Percentiles rank a stretch among this genome's conserved stretches.
Evolutionary conservation across 2,797 vertebrate species (phyloP).

Genomic region (Cetoscarus ocellatus): DNA sequence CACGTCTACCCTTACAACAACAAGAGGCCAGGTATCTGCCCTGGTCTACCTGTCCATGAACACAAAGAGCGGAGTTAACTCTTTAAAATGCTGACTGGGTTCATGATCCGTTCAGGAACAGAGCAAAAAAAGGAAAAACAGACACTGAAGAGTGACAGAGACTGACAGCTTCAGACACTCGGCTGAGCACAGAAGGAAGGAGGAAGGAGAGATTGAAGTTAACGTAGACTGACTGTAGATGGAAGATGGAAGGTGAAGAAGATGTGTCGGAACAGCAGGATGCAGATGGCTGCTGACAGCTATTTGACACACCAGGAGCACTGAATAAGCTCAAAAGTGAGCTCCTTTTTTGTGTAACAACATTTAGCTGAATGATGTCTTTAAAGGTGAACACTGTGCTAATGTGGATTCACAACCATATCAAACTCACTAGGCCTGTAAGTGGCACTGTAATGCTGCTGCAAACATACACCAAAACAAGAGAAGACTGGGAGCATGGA

Average conservation of each 20-base stretch:
- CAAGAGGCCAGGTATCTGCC: not conserved
- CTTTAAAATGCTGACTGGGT: slow-evolving; percentile 44
- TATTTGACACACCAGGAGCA: slow-evolving; percentile 53
- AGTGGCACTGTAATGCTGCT: too few relatives aligned
- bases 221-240: slow-evolving; percentile 59
- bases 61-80: slow-evolving; percentile 1
- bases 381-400: slow-evolving; percentile 5
- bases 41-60: slow-evolving; percentile 4
- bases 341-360: not conserved
- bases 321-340: slow-evolving; percentile 46
- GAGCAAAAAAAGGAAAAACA: slow-evolving; percentile 21
- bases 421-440: slow-evolving; percentile 26
- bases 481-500: too few relatives aligned
- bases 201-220: slow-evolving; percentile 59
- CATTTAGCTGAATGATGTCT: slow-evolving; percentile 1
- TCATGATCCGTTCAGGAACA: slow-evolving; percentile 22
- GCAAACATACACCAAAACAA: too few relatives aligned
- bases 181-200: slow-evolving; percentile 29
- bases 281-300: slow-evolving; percentile 56
- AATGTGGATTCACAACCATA: slow-evolving; percentile 33
- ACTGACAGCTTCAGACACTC: slow-evolving; percentile 63
- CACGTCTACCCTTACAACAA: slow-evolving; percentile 12
- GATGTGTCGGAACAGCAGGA: slow-evolving; percentile 54
- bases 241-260: slow-evolving; percentile 51
- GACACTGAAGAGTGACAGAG: slow-evolving; percentile 29